Evolutionary conservation across 2,797 vertebrate species (phyloP).

Genomic region (Ctenochaetus hawaiiensis): DNA sequence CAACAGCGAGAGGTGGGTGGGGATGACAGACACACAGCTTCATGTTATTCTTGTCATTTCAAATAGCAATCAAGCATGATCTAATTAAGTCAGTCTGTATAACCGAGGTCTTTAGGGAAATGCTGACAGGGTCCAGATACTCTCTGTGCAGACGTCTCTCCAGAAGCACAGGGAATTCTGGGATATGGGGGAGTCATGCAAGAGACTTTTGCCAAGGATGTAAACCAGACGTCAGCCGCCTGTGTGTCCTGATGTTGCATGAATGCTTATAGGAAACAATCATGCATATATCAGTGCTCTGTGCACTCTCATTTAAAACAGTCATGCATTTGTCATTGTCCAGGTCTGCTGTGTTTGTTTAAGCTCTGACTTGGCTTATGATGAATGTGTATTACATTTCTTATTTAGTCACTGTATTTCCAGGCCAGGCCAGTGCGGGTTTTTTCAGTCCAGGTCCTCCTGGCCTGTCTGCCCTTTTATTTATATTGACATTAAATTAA

Average conservation of each 20-base stretch:
- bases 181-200: conserved; percentile 71
- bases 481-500: conserved; percentile 22
- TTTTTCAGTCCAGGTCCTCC: conserved; percentile 19
- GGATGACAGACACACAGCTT: conserved; percentile 66
- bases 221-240: conserved; percentile 75
- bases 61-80: conserved; percentile 84
- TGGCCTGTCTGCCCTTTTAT: conserved; percentile 20
- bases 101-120: conserved; percentile 78
- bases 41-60: conserved; percentile 79
- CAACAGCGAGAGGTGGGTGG: conserved; percentile 64
- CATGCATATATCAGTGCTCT: conserved; percentile 61
- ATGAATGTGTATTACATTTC: conserved; percentile 59
- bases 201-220: conserved; percentile 70
- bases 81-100: conserved; percentile 81
- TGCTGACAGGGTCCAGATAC: conserved; percentile 85
- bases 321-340: conserved; percentile 70
- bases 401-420: conserved; percentile 40
- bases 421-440: conserved; percentile 30
- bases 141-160: conserved; percentile 67
- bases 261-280: conserved; percentile 71
- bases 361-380: conserved; percentile 57
- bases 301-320: conserved; percentile 62
- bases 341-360: conserved; percentile 75
- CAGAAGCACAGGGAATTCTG: conserved; percentile 75
- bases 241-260: conserved; percentile 78